These are phyloP conservation scores for Colistium nudipinnis DNA, from an alignment of 2,113 vertebrate genomes.

Conservation along the genomic window DNA sequence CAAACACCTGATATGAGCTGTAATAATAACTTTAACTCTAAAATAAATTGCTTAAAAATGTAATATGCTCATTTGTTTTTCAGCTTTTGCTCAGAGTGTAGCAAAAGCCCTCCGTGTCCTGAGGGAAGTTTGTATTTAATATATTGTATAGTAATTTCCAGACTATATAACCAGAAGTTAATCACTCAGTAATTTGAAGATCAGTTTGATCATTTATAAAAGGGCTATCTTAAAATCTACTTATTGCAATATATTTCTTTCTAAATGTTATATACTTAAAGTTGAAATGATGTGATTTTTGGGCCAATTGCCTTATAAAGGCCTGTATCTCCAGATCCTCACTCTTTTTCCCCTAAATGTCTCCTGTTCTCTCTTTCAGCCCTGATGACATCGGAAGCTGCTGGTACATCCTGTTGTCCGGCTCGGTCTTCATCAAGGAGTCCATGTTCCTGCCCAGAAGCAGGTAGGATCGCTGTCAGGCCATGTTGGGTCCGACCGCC, in stretches of 20 bases:
- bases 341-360: neutral
- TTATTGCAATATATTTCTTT: neutral
- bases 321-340: neutral
- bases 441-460: slow-evolving; percentile 99
- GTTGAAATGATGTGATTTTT: neutral
- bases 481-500: neutral
- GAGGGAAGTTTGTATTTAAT: no score
- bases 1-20: no score
- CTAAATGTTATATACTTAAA: neutral
- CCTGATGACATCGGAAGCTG: slow-evolving; percentile 97
- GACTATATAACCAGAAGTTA: neutral
- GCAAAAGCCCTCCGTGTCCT: no score
- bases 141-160: no score
- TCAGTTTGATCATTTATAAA: neutral
- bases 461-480: slow-evolving; percentile 85
- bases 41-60: no score
- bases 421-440: slow-evolving; percentile 99
- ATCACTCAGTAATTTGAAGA: neutral
- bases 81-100: no score
- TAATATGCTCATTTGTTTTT: no score
- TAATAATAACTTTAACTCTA: no score
- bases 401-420: slow-evolving; percentile 98
- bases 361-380: slow-evolving; percentile 61
- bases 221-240: neutral
- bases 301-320: no score